A percentile compares a stretch with the other conserved stretches of the same genome.
These are phyloP conservation scores for Lacanobia wlatinum DNA, from an alignment of 2,888 invertebrate species.

Conservation along the genomic window DNA sequence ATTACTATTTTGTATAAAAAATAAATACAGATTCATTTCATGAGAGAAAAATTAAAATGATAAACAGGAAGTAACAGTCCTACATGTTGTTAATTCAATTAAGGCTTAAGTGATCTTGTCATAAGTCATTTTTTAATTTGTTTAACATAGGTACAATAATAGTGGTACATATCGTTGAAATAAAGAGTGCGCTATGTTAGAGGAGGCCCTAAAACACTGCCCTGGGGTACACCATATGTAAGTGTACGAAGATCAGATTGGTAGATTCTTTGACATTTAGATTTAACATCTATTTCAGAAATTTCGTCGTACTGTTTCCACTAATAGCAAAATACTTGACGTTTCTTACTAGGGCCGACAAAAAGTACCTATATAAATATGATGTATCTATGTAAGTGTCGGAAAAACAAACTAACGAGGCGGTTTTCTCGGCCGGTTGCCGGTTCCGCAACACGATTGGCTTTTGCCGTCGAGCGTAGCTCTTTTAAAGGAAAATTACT, in stretches of 20 bases:
- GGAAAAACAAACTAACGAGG: conserved; percentile 10
- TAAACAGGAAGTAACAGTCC: neutral
- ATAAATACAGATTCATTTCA: neutral
- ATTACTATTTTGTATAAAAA: neutral
- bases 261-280: too few relatives aligned
- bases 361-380: neutral
- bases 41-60: neutral
- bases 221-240: too few relatives aligned
- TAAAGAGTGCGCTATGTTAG: too few relatives aligned
- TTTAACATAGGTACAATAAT: too few relatives aligned
- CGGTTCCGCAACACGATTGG: conserved; percentile 20
- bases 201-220: too few relatives aligned
- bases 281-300: too few relatives aligned
- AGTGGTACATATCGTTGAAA: too few relatives aligned
- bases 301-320: too few relatives aligned
- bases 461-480: conserved; percentile 1
- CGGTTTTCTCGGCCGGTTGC: neutral
- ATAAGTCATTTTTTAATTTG: too few relatives aligned
- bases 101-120: neutral
- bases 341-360: neutral
- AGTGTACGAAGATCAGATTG: too few relatives aligned
- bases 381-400: conserved; percentile 1
- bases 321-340: neutral
- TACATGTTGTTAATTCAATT: neutral
- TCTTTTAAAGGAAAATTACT: conserved; percentile 5